Evolutionary conservation across 2,888 invertebrate genomes (phyloP), one percentile per base, ranked within the genome.

Genomic region (Neuroscelio doddi): DNA sequence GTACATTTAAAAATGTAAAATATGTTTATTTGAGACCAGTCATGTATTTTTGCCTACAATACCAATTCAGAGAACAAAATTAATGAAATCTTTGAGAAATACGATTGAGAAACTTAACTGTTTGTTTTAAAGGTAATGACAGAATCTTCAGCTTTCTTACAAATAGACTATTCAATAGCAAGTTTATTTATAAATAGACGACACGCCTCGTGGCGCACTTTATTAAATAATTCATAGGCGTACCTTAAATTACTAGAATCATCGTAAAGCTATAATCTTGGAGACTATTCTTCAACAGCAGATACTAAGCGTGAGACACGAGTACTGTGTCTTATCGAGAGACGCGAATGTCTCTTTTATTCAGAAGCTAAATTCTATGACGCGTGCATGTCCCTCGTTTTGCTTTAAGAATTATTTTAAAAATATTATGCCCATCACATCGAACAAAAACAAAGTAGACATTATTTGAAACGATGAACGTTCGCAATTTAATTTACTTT

Each of bases 1-100:
- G 64, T 32, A 64, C 72, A 58, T 76, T 70, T 78, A 76, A 77
- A 80, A 81, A 81, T 81, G 81, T 80, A 81, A 81, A 81, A 81
- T 80, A 79, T 72, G 74, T 79, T 79, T 81, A 76, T 79, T 80
- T 78, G 72, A 76, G 75, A 77, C 75, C 78, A 76, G 76, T 76
- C 74, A 70, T 74, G 69, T 74, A 64, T n/a, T 76, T 42, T 70
- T 64, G 62, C 75, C 78, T 79, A 80, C 79, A 80, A 72, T 72
- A 70, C 67, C 59, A 59, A 72, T 73, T 73, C 68, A 30, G 52
- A 56, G 34, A 57, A 46, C 44, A 52, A 44, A 12, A 27, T 44
- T 26, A 52, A 53, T 50, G 47, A 49, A 36, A 53, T 32, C 24
- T 64, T 42, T 49, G 30, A 45, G 49, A 59, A 41, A 64, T 15